Evolutionary conservation across 2,888 invertebrate species (phyloP).

Genomic region (Nymphalis c-album): DNA sequence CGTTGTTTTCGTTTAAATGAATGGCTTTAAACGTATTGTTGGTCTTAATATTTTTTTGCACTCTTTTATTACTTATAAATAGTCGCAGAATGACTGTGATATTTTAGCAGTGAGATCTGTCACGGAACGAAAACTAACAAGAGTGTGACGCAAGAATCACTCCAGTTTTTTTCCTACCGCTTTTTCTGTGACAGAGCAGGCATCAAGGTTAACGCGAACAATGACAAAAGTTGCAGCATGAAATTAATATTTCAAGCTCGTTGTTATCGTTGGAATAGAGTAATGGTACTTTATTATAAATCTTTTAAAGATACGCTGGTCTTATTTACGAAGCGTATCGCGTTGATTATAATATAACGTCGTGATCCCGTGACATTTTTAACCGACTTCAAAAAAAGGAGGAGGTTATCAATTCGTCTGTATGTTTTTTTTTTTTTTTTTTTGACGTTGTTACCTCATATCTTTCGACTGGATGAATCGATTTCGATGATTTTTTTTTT

Average conservation of each 20-base stretch:
- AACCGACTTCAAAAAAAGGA: no score
- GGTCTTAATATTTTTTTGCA: no score
- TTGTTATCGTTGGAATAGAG: slow-evolving; percentile 13
- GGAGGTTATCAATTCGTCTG: no score
- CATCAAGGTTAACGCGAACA: slow-evolving; percentile 27
- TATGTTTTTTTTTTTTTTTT: no score
- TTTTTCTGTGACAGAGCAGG: slow-evolving; percentile 15
- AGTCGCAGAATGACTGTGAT: slow-evolving; percentile 6
- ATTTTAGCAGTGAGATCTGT: slow-evolving; percentile 19
- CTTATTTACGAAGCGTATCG: not conserved
- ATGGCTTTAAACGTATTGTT: no score
- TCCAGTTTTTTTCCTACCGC: slow-evolving; percentile 22
- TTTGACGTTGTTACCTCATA: no score
- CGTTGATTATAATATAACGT: not conserved
- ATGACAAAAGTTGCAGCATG: slow-evolving; percentile 19
- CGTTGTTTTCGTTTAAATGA: no score
- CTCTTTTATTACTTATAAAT: not conserved
- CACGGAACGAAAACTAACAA: slow-evolving; percentile 19
- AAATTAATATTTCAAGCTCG: slow-evolving; percentile 23
- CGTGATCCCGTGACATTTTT: not conserved
- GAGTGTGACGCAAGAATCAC: slow-evolving; percentile 25
- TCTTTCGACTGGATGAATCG: no score
- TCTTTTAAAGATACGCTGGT: not conserved
- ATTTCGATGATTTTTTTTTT: no score
- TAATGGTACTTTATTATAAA: slow-evolving; percentile 7